A percentile compares a stretch with the other conserved stretches of the same genome.
Evolutionary conservation across 1,140 invertebrate species (phyloP).

Genomic region (Lerema accius): DNA sequence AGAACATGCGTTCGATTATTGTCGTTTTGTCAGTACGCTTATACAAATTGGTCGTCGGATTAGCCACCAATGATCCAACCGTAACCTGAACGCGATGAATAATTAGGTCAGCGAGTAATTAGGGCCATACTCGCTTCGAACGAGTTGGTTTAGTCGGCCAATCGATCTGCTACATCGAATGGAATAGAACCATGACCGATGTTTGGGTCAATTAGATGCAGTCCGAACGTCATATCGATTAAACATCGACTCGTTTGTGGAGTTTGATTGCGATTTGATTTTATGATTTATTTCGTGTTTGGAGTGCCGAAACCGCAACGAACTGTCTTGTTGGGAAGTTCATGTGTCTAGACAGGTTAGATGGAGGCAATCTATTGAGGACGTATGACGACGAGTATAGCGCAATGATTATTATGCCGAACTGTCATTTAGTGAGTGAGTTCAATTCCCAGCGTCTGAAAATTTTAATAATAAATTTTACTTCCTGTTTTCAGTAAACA

Average conservation of each 20-base stretch:
- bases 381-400: too few species aligned
- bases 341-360: too few species aligned
- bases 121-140: slow-evolving; percentile 8
- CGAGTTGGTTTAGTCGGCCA: slow-evolving; percentile 5
- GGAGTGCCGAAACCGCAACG: too few species aligned
- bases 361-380: too few species aligned
- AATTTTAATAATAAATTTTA: too few species aligned
- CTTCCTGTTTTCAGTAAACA: too few species aligned
- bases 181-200: slow-evolving; percentile 8
- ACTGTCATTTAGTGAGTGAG: too few species aligned
- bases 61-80: slow-evolving; percentile 19
- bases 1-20: slow-evolving; percentile 4
- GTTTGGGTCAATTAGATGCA: slow-evolving; percentile 3
- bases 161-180: background rate
- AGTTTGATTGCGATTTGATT: background rate
- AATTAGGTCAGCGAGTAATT: slow-evolving; percentile 33
- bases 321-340: too few species aligned
- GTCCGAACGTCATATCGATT: background rate
- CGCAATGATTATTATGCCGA: too few species aligned
- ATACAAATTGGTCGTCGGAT: slow-evolving; percentile 23
- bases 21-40: slow-evolving; percentile 6
- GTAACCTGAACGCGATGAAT: slow-evolving; percentile 12
- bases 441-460: too few species aligned
- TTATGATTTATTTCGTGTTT: slow-evolving; percentile 18
- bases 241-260: background rate